Evolutionary conservation across 2,888 invertebrate genomes (phyloP), one percentile per base, ranked within the genome.

Genomic region (Pristionchus japonicus): DNA sequence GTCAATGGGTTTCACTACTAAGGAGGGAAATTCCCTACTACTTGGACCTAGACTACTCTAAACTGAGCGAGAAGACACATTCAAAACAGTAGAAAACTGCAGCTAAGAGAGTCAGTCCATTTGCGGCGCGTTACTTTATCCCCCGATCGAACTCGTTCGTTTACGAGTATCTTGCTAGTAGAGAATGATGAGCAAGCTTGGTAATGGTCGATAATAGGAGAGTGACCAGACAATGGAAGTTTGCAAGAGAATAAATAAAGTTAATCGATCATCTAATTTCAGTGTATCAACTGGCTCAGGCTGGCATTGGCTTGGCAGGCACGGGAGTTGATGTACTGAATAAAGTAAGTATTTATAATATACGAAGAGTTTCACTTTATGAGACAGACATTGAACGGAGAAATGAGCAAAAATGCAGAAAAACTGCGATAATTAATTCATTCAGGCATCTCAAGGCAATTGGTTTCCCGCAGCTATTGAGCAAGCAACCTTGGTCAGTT

Each of bases 401-500:
- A n/a, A n/a, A n/a, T n/a, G n/a, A n/a, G n/a, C n/a, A n/a, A n/a
- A n/a, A n/a, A n/a, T n/a, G n/a, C n/a, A n/a, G n/a, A n/a, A n/a
- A n/a, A n/a, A n/a, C n/a, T n/a, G n/a, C n/a, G n/a, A n/a, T n/a
- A n/a, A n/a, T n/a, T n/a, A 57, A 57, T 57, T 15, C 23, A 23
- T 20, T 77, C 77, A 77, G 87, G 87, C 87, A 17, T 80, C 77
- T 3, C 87, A 87, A 80, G 87, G 87, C 13, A 80, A 87, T 80
- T 87, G 87, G 87, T 87, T 87, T 27, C 87, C 87, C 4, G 87
- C 87, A 6, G 87, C 80, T 31, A 87, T 87, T 23, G 87, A 87
- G 23, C 87, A 87, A 37, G 87, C 80, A 17, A 40, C 87, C 27
- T 40, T 77, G 23, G 87, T 87, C 4, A 52, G 87, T 80, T 57